Percentiles rank a stretch among this genome's conserved stretches.
phyloP scores from a whole-genome alignment of 2,113 vertebrate species.

The Tylochromis polylepis region DNA sequence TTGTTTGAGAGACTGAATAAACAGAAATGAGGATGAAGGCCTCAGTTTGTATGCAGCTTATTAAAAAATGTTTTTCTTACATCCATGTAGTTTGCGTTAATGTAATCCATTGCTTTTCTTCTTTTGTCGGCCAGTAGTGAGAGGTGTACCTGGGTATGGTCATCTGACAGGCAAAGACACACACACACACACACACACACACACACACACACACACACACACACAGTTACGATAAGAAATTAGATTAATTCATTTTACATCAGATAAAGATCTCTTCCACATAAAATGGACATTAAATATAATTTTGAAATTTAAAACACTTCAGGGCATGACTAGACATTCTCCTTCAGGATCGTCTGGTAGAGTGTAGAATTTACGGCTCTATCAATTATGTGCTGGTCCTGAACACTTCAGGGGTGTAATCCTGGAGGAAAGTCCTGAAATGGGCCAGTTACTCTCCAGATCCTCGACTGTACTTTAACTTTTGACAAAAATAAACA shows the following conservation, averaged over 20 bases:
- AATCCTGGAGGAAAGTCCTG: neutral
- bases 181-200: neutral
- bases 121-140: slow-evolving; percentile 79
- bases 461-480: neutral
- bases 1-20: neutral
- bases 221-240: neutral
- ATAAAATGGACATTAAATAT: neutral
- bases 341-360: neutral
- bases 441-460: neutral
- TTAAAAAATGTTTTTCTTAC: slow-evolving; percentile 71
- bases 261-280: neutral
- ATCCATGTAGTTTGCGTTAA: slow-evolving; percentile 95
- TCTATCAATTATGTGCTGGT: neutral
- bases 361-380: neutral
- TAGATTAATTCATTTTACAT: neutral
- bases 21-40: neutral
- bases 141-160: slow-evolving; percentile 91
- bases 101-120: slow-evolving; percentile 87
- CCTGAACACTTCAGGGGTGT: neutral
- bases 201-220: neutral
- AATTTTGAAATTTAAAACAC: neutral
- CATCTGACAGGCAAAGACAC: slow-evolving; percentile 75
- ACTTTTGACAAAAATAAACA: neutral
- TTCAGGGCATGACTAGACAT: neutral
- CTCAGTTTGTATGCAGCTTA: neutral